These are phyloP conservation scores for Callopanchax toddi DNA, from an alignment of 2,113 vertebrate species.

Conservation along the genomic window DNA sequence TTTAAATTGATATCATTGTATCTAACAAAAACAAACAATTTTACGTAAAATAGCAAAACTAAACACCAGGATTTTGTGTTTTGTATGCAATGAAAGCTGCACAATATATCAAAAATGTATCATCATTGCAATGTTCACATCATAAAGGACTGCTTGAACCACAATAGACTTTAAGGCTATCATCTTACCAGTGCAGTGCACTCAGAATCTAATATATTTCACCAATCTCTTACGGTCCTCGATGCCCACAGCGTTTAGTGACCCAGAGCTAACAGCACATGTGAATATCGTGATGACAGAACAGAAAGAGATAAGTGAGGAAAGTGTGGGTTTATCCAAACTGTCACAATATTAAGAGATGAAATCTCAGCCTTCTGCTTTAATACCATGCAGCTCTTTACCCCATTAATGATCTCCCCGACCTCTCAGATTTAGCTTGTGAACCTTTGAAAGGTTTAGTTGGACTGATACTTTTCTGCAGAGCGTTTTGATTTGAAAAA, in stretches of 20 bases:
- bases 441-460: background rate
- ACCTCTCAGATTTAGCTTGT: background rate
- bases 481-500: background rate
- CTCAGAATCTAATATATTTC: background rate
- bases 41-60: too few relatives aligned
- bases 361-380: background rate
- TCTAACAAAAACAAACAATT: too few relatives aligned
- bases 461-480: background rate
- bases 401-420: constrained; percentile 2
- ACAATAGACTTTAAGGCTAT: background rate
- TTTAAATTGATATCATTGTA: too few relatives aligned
- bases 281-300: background rate
- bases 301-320: background rate
- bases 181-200: background rate
- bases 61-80: background rate
- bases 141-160: too few relatives aligned
- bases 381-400: background rate
- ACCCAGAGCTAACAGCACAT: background rate
- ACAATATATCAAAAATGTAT: too few relatives aligned
- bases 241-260: background rate
- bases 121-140: too few relatives aligned
- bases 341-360: too few relatives aligned
- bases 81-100: background rate
- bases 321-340: too few relatives aligned
- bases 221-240: too few relatives aligned